Evolutionary conservation across 2,113 vertebrate genomes (phyloP).

Genomic region (Gobio gobio): DNA sequence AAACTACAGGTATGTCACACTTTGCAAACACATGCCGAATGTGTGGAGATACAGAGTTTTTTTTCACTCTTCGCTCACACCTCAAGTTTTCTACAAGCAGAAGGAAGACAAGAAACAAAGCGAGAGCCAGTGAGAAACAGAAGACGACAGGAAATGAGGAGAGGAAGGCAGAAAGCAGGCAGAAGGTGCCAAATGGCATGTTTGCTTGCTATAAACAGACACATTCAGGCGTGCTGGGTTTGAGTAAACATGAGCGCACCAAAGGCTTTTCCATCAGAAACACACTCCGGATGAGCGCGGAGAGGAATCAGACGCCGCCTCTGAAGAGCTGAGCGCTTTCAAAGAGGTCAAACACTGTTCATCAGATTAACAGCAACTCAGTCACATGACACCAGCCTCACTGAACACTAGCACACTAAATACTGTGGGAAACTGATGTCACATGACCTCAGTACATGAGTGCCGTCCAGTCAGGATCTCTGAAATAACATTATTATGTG

Average conservation of each 20-base stretch:
- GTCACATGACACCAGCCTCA: not conserved
- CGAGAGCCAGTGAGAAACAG: slow-evolving; percentile 26
- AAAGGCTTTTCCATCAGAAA: slow-evolving; percentile 58
- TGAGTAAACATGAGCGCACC: slow-evolving; percentile 42
- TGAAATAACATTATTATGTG: not conserved
- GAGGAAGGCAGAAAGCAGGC: slow-evolving; percentile 55
- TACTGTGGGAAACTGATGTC: not conserved
- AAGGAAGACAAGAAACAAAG: slow-evolving; percentile 11
- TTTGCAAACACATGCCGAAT: not conserved
- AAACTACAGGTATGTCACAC: not conserved
- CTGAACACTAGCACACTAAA: not conserved
- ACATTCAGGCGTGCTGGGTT: slow-evolving; percentile 46
- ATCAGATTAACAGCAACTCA: not conserved
- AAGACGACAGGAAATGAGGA: slow-evolving; percentile 46
- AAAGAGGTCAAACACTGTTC: not conserved
- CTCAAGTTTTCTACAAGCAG: slow-evolving; percentile 35
- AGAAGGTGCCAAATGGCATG: slow-evolving; percentile 62
- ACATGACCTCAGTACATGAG: not conserved
- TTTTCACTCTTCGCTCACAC: slow-evolving; percentile 41
- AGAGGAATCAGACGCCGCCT: slow-evolving; percentile 20
- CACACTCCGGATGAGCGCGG: not conserved
- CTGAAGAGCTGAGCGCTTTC: no score
- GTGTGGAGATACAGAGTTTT: not conserved
- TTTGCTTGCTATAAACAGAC: slow-evolving; percentile 63
- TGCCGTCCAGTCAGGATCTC: not conserved